phyloP scores from a whole-genome alignment of 2,113 vertebrate species.

The Bubalus kerabau region DNA sequence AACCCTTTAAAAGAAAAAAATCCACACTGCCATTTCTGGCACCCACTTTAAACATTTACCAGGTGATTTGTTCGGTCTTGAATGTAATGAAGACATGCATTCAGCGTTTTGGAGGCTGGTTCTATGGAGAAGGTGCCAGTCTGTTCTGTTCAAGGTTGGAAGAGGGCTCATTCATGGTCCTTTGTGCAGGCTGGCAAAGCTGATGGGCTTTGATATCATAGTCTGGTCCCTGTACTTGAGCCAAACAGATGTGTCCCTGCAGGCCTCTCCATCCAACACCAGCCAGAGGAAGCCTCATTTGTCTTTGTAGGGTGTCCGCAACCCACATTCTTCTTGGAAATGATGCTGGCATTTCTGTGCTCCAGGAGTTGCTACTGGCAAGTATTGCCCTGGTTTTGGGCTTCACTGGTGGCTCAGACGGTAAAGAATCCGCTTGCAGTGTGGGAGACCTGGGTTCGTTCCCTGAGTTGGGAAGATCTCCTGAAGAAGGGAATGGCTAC shows the following conservation, averaged over 20 bases:
- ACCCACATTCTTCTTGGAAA: not conserved
- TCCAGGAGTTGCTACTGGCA: not conserved
- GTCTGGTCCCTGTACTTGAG: conserved; percentile 14
- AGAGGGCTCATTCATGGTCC: not conserved
- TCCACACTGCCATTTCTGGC: not conserved
- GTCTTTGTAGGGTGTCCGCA: not conserved
- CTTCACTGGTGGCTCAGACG: not conserved
- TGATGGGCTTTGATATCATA: conserved; percentile 27
- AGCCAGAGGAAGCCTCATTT: conserved; percentile 12
- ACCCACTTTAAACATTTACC: not conserved
- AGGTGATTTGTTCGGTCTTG: not conserved
- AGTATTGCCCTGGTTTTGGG: not conserved
- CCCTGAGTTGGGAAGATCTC: not conserved
- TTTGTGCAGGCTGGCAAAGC: not conserved
- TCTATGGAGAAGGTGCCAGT: not conserved
- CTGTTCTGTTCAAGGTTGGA: not conserved
- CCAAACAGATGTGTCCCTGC: conserved; percentile 24
- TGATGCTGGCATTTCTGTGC: not conserved
- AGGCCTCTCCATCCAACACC: not conserved
- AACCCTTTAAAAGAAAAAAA: not conserved
- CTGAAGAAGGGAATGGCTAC: not conserved
- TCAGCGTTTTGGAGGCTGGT: not conserved
- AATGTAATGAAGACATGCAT: not conserved
- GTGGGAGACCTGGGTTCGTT: not conserved
- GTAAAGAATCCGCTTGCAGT: not conserved